These are phyloP conservation scores for Acronicta aceris DNA, from an alignment of 2,888 invertebrate genomes.

Conservation along the genomic window DNA sequence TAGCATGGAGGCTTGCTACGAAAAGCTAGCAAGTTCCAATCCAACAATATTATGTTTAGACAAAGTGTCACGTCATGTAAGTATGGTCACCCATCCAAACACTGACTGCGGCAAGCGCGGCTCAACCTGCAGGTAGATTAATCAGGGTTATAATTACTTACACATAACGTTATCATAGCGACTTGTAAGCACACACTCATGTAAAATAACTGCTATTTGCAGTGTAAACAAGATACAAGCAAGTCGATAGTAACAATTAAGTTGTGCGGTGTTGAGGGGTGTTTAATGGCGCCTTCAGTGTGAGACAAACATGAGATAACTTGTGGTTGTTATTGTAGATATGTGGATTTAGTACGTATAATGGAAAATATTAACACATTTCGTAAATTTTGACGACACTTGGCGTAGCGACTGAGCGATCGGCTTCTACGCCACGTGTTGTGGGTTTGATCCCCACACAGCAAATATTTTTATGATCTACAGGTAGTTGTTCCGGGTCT, in stretches of 20 bases:
- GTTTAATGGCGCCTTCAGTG: constrained; percentile 28
- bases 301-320: neutral
- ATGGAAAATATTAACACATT: too few species aligned
- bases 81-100: too few species aligned
- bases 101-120: too few species aligned
- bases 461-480: too few species aligned
- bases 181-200: constrained; percentile 1
- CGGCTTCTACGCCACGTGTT: too few species aligned
- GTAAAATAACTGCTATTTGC: constrained; percentile 19
- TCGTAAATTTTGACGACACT: too few species aligned
- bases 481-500: too few species aligned
- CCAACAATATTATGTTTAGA: constrained; percentile 42
- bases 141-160: too few species aligned
- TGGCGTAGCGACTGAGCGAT: too few species aligned
- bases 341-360: neutral
- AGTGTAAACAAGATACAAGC: constrained; percentile 11
- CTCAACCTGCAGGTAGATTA: too few species aligned
- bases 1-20: constrained; percentile 38
- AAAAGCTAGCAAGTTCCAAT: constrained; percentile 30
- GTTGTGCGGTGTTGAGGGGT: neutral
- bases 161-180: neutral
- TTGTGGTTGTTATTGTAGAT: neutral
- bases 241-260: constrained; percentile 24
- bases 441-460: too few species aligned
- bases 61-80: neutral